Percentiles rank a stretch among this genome's conserved stretches.
phyloP scores from a whole-genome alignment of 1,140 invertebrate genomes.

The Muscidifurax raptorellus region DNA sequence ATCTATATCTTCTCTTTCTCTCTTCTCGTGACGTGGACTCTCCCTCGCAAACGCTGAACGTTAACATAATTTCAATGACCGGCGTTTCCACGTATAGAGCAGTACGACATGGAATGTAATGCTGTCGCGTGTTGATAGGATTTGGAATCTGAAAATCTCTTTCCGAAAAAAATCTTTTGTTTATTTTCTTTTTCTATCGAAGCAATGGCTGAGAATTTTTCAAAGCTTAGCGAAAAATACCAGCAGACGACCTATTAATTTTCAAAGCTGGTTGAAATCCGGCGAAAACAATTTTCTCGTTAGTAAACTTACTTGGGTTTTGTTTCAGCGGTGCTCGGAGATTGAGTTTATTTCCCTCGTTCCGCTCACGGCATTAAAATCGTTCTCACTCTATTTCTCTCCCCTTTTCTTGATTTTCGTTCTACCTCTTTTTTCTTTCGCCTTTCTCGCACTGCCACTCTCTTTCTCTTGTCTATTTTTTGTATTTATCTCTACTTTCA shows the following conservation, averaged over 20 bases:
- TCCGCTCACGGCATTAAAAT: constrained; percentile 46
- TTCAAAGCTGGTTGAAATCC: constrained; percentile 38
- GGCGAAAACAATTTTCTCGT: constrained; percentile 52
- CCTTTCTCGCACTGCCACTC: neutral
- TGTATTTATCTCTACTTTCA: neutral
- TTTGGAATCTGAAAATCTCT: neutral
- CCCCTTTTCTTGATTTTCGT: neutral
- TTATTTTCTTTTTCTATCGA: constrained; percentile 6
- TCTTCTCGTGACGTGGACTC: neutral
- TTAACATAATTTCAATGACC: constrained; percentile 46
- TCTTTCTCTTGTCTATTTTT: neutral
- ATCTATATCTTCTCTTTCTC: neutral
- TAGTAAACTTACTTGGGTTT: constrained; percentile 52
- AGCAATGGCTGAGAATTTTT: neutral
- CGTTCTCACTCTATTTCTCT: constrained; percentile 16
- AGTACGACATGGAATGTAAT: neutral
- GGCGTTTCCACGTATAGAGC: neutral
- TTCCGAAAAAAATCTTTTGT: neutral
- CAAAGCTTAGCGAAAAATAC: neutral
- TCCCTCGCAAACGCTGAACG: neutral
- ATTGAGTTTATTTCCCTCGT: constrained; percentile 47
- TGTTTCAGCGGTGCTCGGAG: constrained; percentile 27
- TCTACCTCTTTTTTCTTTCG: neutral
- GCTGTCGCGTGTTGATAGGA: neutral
- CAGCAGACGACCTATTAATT: constrained; percentile 33